Base-by-base conservation (phyloP, 2,113 vertebrate genomes). In the Tragelaphus buxtoni region DNA sequence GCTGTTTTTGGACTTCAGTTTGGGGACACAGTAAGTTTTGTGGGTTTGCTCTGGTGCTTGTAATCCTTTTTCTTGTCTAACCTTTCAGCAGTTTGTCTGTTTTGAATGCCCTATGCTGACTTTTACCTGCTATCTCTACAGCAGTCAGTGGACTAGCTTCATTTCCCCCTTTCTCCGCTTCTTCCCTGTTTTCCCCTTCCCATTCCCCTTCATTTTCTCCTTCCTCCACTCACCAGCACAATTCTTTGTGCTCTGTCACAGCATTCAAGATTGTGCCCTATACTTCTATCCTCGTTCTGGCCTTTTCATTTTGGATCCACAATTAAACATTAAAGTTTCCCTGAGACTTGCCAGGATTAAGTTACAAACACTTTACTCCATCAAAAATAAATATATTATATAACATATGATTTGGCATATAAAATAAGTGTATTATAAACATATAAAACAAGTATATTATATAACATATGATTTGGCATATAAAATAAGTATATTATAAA, bases 231-330 rank as follows among this genome's bases (percentile, higher is more conserved):
- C 9, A n/a, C 24, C 5, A n/a, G 18, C 51, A 61, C 39, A 17
- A 42, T 51, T 51, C 42, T 60, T 16, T 12, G 7, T 49, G 8
- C 20, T 82, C 47, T 77, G 17, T 53, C 53, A 39, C 28, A 14
- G n/a, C 60, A 39, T 51, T 76, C 56, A 76, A 85, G 11, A 32
- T 49, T 51, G 32, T 9, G 18, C 17, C 22, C 17, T 61, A 30
- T 17, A 42, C 51, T 28, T n/a, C 79, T 58, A 58, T 11, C 24
- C 32, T 60, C 4, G 0, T 85, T 47, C 24, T 2, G 1, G 16
- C 11, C 53, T 85, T 92, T 85, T 30, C 45, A 42, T 32, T 86
- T 93, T 30, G 51, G 24, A 32, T 77, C n/a, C n/a, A 61, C 72
- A 53, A 32, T 76, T 58, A 30, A 76, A 30, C 35, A 49, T 49